A percentile compares a stretch with the other conserved stretches of the same genome.
Evolutionary conservation across 2,113 vertebrate genomes (phyloP).

Genomic region (Chrysemys picta): DNA sequence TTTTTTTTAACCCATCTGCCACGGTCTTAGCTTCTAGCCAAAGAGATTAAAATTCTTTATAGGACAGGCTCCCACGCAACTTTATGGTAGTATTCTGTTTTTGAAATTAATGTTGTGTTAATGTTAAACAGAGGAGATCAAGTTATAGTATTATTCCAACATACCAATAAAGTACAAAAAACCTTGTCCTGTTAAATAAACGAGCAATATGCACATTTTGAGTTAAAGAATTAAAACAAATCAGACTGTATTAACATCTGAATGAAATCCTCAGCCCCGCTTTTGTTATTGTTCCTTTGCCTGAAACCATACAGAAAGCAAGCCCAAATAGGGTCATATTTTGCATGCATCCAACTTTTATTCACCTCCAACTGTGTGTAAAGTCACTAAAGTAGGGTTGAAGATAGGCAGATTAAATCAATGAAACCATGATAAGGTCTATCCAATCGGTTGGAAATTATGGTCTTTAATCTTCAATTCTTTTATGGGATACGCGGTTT

Average conservation of each 20-base stretch:
- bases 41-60: neutral
- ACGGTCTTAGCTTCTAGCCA: neutral
- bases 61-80: neutral
- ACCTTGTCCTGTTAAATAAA: neutral
- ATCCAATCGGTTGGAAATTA: neutral
- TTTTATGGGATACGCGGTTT: neutral
- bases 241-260: neutral
- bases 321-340: accelerated
- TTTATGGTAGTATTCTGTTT: neutral
- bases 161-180: neutral
- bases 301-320: neutral
- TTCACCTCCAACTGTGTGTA: neutral
- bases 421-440: neutral
- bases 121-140: neutral
- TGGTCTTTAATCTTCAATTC: neutral
- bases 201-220: neutral
- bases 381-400: neutral
- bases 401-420: neutral
- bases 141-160: neutral
- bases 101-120: neutral
- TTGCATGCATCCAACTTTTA: neutral
- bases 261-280: neutral
- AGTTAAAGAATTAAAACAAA: neutral
- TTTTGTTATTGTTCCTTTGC: neutral
- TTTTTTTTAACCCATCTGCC: neutral